Base-by-base conservation (phyloP, 2,888 invertebrate species). In the Notodonta dromedarius region DNA sequence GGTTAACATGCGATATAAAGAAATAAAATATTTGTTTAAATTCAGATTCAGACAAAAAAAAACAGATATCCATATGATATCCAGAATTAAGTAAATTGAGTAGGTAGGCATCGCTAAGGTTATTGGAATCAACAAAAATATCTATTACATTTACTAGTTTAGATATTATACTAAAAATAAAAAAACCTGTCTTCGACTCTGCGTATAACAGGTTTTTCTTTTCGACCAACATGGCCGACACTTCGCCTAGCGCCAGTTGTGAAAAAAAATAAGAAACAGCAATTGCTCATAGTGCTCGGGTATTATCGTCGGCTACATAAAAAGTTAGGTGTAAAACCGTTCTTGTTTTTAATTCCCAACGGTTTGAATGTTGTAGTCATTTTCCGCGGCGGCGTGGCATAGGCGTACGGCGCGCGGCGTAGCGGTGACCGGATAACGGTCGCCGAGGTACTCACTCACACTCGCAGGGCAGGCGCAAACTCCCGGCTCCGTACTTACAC, bases 341-440 rank as follows among this genome's bases (percentile, higher is more conserved):
- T 84, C 73, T 83, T 80, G 71, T 79, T 83, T 79, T 74, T 80
- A 77, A 79, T 83, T 83, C 80, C 80, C 78, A 81, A 80, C 80
- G 77, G 82, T 82, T 84, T 81, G 77, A 83, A 82, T 80, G 77
- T 76, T 80, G 81, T 63, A 69, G 67, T 74, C 74, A 77, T 84
- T 86, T 84, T 83, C 82, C 76, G 74, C 74, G 78, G 78, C 52
- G 52, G 52, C 73, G 76, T 69, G 71, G 79, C 77, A 65, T 67
- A 67, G 69, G 59, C 61, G 68, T 63, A 64, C 59, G 61, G 65
- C 69, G 65, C 69, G 74, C 76, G 79, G 82, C 82, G 75, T 88
- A 89, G 90, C 90, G 89, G 89, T 88, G 90, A 90, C 90, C 86
- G 89, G 80, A 83, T 91, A 91, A 91, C 92, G 91, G 92, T 90